These are phyloP conservation scores for Calliphora vicina DNA, from an alignment of 1,140 invertebrate species.

Conservation along the genomic window DNA sequence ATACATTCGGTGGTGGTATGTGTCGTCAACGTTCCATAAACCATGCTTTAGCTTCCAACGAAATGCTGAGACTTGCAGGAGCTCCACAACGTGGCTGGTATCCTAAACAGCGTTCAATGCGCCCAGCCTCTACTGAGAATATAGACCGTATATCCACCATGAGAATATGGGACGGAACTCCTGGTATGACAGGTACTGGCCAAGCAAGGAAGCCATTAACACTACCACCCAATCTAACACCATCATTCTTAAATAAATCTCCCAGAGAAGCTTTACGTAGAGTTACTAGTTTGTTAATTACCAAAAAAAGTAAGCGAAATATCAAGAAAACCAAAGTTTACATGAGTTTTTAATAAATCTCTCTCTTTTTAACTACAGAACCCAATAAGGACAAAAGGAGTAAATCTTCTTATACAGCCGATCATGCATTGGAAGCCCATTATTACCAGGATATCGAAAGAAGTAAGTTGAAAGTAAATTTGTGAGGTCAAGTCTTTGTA, in stretches of 20 bases:
- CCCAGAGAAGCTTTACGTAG: constrained; percentile 82
- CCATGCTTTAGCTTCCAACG: constrained; percentile 76
- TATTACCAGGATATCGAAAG: constrained; percentile 13
- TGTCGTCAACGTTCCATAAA: constrained; percentile 72
- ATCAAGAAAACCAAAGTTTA: too few relatives aligned
- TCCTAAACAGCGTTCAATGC: constrained; percentile 74
- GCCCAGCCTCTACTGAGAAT: constrained; percentile 84
- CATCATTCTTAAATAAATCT: constrained; percentile 86
- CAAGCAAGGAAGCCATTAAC: constrained; percentile 76
- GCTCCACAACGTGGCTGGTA: constrained; percentile 86
- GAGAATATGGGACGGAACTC: constrained; percentile 62
- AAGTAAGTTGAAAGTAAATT: not conserved
- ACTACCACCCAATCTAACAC: constrained; percentile 82
- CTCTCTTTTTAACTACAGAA: constrained; percentile 20
- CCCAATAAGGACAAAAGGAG: constrained; percentile 17
- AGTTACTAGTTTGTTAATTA: constrained; percentile 86
- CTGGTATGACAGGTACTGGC: constrained; percentile 58
- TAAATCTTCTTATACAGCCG: constrained; percentile 6
- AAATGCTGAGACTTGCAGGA: constrained; percentile 77
- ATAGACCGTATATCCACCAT: constrained; percentile 72
- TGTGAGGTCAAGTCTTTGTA: not conserved
- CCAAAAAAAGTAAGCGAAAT: constrained; percentile 66
- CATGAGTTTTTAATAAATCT: too few relatives aligned
- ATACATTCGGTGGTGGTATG: constrained; percentile 64
- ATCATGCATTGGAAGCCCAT: not conserved